Base-by-base conservation (phyloP, 2,113 vertebrate species). In the Tragulus kanchil region DNA sequence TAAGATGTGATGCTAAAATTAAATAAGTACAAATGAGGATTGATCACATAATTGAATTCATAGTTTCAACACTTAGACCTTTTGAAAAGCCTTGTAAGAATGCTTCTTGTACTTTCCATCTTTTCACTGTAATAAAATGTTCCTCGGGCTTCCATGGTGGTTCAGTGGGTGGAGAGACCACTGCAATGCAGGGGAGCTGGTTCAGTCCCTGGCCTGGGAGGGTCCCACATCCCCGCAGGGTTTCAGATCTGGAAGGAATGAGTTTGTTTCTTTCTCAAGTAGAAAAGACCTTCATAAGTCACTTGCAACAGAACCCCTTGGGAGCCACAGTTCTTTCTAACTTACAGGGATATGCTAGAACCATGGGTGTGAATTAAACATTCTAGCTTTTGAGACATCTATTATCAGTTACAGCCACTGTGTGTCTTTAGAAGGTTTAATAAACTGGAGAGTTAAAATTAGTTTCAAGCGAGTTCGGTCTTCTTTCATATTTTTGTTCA, bases 231-330 rank as follows among this genome's bases (percentile, higher is more conserved):
- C n/a, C n/a, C n/a, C n/a, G n/a, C n/a, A n/a, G n/a, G n/a, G n/a
- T n/a, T n/a, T n/a, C n/a, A n/a, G 25, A 88, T 5, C 11, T 87
- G 16, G 11, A 75, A 97, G 96, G 77, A 91, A 93, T 71, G 93
- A 56, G 50, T 92, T 93, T 95, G 54, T 89, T 94, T 97, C 79
- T 96, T 62, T 96, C 85, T 75, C 7, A 28, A 13, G 73, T 94
- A 58, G 79, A 95, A 98, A 97, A 36, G 95, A 77, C 21, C 52
- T 97, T 98, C 97, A 93, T 90, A 96, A 97, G 90, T 96, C 8
- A 96, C 81, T 96, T 96, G 82, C 65, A 54, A 71, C 58, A 90
- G 64, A 97, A 93, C 94, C 93, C 92, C 82, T 71, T 94, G 97
- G 92, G 96, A 97, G 85, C 90, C 77, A 36, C 91, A 96, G 73